Conservation (phyloP, 92 coral and sea anemone species). For the Siderastrea siderea region DNA sequence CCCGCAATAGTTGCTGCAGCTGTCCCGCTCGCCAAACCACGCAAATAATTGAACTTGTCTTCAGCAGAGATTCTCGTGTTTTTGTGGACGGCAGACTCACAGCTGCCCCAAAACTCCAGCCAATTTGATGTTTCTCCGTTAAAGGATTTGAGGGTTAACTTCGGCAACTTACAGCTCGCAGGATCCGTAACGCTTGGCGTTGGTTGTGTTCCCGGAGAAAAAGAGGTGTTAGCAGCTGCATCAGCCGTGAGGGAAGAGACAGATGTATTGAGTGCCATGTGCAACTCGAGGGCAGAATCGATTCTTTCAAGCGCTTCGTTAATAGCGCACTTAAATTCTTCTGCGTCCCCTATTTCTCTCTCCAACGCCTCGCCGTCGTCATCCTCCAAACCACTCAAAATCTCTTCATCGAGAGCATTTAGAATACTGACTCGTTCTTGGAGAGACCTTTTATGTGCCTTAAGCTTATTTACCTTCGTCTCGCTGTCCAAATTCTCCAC, state of each 20-base stretch:
- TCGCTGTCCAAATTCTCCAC: background rate
- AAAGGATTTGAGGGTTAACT: constrained; percentile 3
- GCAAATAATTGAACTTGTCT: constrained; percentile 46
- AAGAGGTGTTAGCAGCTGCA: too few relatives aligned
- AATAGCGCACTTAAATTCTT: background rate
- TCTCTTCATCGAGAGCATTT: background rate
- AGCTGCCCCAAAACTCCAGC: constrained; percentile 60
- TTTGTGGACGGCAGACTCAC: constrained; percentile 48
- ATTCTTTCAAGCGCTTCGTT: background rate
- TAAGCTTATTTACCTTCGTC: constrained; percentile 14
- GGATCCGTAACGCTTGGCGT: too few relatives aligned
- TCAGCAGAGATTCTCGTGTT: constrained; percentile 26
- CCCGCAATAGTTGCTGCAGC: constrained; percentile 49
- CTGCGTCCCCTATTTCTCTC: background rate
- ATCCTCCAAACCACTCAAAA: background rate
- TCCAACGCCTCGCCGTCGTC: background rate
- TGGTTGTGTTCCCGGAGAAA: too few relatives aligned
- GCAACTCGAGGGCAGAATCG: background rate
- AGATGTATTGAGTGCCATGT: background rate
- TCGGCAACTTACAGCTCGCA: background rate
- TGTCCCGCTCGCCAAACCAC: constrained; percentile 29
- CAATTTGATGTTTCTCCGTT: constrained; percentile 21
- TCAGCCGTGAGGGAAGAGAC: too few relatives aligned
- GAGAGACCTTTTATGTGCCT: constrained; percentile 11
- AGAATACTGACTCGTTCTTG: background rate